Evolutionary conservation across 2,797 vertebrate species (phyloP).

Genomic region (Danio albolineatus): DNA sequence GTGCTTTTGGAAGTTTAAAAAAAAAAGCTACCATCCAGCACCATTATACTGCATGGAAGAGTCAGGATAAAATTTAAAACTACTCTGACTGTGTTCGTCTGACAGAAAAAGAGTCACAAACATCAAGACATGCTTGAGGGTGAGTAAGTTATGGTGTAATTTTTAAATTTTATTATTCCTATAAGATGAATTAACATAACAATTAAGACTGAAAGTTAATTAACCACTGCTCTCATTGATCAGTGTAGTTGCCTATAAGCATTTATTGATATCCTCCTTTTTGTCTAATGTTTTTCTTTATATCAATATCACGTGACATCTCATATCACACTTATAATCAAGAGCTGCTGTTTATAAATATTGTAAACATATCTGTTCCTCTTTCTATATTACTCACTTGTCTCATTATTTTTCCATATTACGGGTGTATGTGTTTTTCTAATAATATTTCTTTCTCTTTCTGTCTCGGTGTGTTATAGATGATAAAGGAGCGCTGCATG

Average conservation of each 20-base stretch:
- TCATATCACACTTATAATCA: neutral
- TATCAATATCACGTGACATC: neutral
- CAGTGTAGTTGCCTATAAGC: neutral
- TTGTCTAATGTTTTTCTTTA: neutral
- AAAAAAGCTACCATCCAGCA: too few species aligned
- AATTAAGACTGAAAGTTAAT: neutral
- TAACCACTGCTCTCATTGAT: neutral
- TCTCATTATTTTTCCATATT: neutral
- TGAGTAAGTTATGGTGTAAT: too few species aligned
- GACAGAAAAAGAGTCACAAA: too few species aligned
- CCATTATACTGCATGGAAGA: too few species aligned
- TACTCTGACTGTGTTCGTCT: too few species aligned
- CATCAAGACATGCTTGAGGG: too few species aligned
- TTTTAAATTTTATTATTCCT: too few species aligned
- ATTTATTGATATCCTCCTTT: neutral
- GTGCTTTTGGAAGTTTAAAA: too few species aligned
- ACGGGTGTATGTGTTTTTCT: neutral
- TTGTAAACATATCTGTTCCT: neutral
- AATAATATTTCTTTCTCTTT: neutral
- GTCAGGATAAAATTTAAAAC: too few species aligned
- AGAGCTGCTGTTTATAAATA: neutral
- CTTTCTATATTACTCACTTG: neutral
- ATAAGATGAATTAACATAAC: neutral
- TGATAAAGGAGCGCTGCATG: constrained; percentile 83
- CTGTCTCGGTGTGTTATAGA: constrained; percentile 74